Conservation (phyloP, 2,113 vertebrate genomes). For the Peucedramus taeniatus region DNA sequence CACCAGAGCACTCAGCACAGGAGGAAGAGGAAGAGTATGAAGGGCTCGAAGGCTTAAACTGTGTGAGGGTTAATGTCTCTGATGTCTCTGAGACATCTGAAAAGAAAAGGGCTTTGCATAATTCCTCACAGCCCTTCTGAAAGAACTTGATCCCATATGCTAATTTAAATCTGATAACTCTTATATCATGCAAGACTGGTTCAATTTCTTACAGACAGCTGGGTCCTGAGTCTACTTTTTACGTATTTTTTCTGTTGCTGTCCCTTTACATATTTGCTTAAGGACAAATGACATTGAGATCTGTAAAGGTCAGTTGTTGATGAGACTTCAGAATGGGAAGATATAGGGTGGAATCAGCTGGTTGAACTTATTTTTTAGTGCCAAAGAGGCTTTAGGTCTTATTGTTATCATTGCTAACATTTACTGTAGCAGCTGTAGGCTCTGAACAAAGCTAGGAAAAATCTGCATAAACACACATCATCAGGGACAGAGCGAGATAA, state of each 20-base stretch:
- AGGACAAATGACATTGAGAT: not conserved
- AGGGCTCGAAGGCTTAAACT: not conserved
- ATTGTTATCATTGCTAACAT: conserved; percentile 3
- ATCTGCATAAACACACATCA: conserved; percentile 26
- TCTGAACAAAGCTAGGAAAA: conserved; percentile 8
- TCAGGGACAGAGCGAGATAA: not conserved
- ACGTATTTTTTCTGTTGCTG: not conserved
- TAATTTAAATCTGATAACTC: not conserved
- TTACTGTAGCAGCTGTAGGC: not conserved
- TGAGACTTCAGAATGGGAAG: not conserved
- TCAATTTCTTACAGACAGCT: not conserved
- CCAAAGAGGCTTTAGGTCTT: conserved; percentile 34
- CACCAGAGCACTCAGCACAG: not conserved
- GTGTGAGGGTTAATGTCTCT: not conserved
- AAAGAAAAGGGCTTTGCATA: not conserved
- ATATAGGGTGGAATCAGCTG: not conserved
- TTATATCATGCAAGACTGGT: not conserved
- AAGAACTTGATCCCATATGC: not conserved
- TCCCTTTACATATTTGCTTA: not conserved
- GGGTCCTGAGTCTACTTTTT: not conserved
- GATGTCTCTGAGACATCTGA: not conserved
- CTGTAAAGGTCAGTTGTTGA: not conserved
- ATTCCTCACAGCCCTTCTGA: not conserved
- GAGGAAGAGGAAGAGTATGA: not conserved
- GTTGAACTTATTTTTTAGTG: not conserved